phyloP scores from a whole-genome alignment of 2,113 vertebrate species.

The Catharus minimus region DNA sequence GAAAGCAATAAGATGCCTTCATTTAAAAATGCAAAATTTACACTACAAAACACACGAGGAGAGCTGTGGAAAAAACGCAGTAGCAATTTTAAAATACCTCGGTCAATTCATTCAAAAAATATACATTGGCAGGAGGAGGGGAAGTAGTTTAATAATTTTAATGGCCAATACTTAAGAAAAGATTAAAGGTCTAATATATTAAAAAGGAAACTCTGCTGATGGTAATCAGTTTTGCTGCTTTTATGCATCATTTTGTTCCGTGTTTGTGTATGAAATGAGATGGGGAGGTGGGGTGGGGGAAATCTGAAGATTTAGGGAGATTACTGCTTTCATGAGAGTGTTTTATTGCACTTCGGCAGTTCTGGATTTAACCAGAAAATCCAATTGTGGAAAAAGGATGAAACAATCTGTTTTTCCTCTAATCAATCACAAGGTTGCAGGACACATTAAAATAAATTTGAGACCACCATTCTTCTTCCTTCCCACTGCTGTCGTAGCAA shows the following conservation, averaged over 20 bases:
- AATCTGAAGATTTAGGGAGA: conserved; percentile 51
- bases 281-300: background rate
- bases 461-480: background rate
- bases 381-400: conserved; percentile 62
- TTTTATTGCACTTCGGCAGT: conserved; percentile 57
- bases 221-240: conserved; percentile 61
- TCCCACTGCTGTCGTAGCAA: conserved; percentile 15
- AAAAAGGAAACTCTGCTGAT: conserved; percentile 63
- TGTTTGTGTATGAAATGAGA: conserved; percentile 48
- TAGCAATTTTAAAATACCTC: background rate
- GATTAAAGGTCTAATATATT: conserved; percentile 62
- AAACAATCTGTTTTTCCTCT: conserved; percentile 63
- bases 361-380: conserved; percentile 62
- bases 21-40: background rate
- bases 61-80: background rate
- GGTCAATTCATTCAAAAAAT: conserved; percentile 39
- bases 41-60: background rate
- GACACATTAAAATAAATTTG: conserved; percentile 62
- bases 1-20: background rate
- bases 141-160: conserved; percentile 65
- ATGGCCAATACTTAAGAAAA: conserved; percentile 62
- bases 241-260: conserved; percentile 30
- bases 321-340: conserved; percentile 39
- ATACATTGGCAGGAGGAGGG: conserved; percentile 32
- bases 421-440: conserved; percentile 52